Conservation (phyloP, 2,113 vertebrate genomes). For the Eupsittula cactorum region DNA sequence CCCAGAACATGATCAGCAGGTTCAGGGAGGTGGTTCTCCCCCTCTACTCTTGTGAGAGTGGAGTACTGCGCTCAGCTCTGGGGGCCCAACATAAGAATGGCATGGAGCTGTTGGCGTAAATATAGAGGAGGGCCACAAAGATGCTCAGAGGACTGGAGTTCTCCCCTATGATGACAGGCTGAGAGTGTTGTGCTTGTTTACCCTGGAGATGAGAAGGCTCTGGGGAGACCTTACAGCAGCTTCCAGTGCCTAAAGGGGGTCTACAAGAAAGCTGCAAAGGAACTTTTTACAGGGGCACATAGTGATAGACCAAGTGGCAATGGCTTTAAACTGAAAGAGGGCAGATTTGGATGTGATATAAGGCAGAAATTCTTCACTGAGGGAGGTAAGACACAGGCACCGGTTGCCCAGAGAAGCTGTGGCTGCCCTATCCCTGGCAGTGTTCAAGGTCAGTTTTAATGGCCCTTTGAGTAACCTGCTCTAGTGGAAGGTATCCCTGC, state of each 20-base stretch:
- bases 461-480: background rate
- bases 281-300: background rate
- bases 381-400: background rate
- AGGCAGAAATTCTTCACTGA: background rate
- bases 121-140: background rate
- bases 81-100: background rate
- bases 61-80: background rate
- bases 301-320: background rate
- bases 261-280: background rate
- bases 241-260: background rate
- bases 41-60: background rate
- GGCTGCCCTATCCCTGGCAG: background rate
- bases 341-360: background rate
- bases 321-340: background rate
- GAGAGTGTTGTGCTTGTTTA: background rate
- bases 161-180: background rate
- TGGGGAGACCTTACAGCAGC: background rate
- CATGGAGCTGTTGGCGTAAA: background rate
- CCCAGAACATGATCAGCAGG: background rate
- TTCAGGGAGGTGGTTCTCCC: background rate
- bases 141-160: background rate
- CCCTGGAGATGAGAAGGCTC: background rate
- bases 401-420: background rate
- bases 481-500: background rate
- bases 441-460: background rate